These are phyloP conservation scores for Kryphioiulus occultus DNA, from an alignment of 2,888 invertebrate species.

Conservation along the genomic window DNA sequence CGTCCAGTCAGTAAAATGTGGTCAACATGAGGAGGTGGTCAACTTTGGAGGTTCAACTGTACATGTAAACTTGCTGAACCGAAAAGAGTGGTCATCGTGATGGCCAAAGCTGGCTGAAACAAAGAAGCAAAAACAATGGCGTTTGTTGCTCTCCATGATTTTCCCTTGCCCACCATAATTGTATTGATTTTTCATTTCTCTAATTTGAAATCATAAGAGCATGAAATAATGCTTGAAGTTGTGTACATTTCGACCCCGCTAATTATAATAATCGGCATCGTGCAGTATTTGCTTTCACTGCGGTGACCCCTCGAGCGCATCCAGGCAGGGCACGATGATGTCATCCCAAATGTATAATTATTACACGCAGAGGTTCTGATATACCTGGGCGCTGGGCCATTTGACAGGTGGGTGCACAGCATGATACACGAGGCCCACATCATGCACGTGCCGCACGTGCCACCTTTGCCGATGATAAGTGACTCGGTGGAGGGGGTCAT, in stretches of 20 bases:
- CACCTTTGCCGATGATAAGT: constrained; percentile 31
- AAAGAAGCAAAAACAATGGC: neutral
- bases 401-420: constrained; percentile 1
- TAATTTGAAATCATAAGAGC: neutral
- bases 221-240: constrained; percentile 31
- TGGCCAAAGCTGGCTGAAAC: neutral
- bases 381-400: neutral
- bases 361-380: constrained; percentile 9
- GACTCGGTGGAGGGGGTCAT: neutral
- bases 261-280: neutral
- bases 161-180: neutral
- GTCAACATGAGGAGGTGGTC: too few species aligned
- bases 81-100: too few species aligned
- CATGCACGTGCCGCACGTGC: constrained; percentile 24
- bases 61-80: too few species aligned
- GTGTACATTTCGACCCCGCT: constrained; percentile 15
- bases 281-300: constrained; percentile 14
- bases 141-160: neutral
- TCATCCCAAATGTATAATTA: neutral
- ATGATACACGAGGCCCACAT: neutral
- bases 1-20: too few species aligned
- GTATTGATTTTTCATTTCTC: neutral
- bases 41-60: too few species aligned
- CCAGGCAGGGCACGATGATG: neutral
- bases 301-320: neutral